phyloP scores from a whole-genome alignment of 2,113 vertebrate genomes.

The Lasiurus cinereus region DNA sequence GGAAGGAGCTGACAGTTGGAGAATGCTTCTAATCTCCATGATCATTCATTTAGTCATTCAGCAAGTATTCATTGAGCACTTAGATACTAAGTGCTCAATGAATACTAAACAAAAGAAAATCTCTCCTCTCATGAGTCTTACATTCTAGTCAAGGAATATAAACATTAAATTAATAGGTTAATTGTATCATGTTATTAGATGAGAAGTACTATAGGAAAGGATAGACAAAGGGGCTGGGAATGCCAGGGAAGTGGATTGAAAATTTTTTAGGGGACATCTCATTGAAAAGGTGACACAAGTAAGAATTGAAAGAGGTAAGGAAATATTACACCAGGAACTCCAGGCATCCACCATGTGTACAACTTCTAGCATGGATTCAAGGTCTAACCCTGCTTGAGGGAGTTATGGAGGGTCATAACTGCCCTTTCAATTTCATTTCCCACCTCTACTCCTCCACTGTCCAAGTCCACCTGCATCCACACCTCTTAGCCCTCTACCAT shows the following conservation, averaged over 20 bases:
- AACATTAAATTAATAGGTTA: neutral
- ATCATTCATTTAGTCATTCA: neutral
- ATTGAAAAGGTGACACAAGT: neutral
- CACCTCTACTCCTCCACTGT: too few relatives aligned
- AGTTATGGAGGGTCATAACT: neutral
- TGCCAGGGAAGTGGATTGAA: neutral
- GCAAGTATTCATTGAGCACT: slow-evolving; percentile 9
- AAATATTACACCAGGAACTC: neutral
- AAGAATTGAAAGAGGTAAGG: neutral
- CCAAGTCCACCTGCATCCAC: neutral
- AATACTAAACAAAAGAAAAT: slow-evolving; percentile 54
- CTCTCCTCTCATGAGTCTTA: neutral
- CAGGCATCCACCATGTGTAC: neutral
- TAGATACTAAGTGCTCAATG: too few relatives aligned
- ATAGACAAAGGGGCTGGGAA: neutral
- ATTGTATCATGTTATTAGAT: neutral
- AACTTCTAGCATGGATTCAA: neutral
- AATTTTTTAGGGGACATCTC: neutral
- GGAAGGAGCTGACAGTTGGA: neutral
- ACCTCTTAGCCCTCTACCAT: neutral
- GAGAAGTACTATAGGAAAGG: neutral
- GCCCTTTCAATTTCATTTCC: neutral
- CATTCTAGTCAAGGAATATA: neutral
- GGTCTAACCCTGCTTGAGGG: neutral
- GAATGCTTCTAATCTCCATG: neutral